Percentiles rank a stretch among this genome's conserved stretches.
Evolutionary conservation across 2,888 invertebrate species (phyloP).

Genomic region (Epicampocera succincta): DNA sequence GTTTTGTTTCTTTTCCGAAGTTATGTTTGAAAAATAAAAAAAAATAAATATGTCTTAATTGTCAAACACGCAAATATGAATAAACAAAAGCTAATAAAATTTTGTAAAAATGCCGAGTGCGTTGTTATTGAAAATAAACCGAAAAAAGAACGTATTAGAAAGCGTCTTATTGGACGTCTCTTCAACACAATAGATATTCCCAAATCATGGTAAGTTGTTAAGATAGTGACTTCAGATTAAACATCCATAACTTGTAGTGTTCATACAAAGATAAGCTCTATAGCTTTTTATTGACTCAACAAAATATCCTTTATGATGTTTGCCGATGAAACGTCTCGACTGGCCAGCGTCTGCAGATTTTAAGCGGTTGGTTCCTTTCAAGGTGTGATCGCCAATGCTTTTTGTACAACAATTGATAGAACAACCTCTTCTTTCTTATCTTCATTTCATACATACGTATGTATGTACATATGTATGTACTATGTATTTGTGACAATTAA

Average conservation of each 20-base stretch:
- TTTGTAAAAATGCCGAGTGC: neutral
- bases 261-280: too few species aligned
- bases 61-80: neutral
- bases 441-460: neutral
- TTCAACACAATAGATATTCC: neutral
- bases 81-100: too few species aligned
- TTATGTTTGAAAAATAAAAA: neutral
- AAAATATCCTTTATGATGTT: neutral
- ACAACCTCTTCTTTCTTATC: neutral
- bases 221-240: neutral
- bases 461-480: too few species aligned
- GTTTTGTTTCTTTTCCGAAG: neutral
- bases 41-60: neutral
- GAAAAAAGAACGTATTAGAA: constrained; percentile 1
- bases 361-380: neutral
- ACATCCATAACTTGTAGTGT: neutral
- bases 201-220: neutral
- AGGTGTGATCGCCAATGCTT: neutral
- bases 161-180: neutral
- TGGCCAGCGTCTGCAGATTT: neutral
- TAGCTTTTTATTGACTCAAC: neutral
- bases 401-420: neutral
- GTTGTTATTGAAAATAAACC: neutral
- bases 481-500: too few species aligned
- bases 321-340: neutral